These are phyloP conservation scores for Anser brachyrhynchus DNA, from an alignment of 2,113 vertebrate species.

Conservation along the genomic window DNA sequence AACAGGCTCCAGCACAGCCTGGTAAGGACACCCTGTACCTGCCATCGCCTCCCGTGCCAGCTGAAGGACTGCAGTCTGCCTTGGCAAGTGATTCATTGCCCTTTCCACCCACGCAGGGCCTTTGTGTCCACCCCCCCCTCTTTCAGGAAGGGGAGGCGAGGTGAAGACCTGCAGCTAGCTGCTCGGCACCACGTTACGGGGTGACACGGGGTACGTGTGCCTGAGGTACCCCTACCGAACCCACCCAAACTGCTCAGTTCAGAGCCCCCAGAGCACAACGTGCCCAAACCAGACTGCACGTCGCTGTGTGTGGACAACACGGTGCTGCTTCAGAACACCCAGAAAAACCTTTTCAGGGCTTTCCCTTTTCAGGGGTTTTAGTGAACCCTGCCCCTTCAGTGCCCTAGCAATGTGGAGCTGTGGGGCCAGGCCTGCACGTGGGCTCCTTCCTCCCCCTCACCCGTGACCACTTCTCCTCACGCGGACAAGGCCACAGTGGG, in stretches of 20 bases:
- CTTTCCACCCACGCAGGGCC: neutral
- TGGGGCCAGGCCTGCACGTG: no score
- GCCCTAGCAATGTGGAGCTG: rapidly evolving
- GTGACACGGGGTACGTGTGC: rapidly evolving
- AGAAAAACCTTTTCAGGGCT: neutral
- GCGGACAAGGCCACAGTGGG: rapidly evolving
- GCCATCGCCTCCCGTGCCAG: neutral
- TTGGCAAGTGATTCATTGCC: neutral
- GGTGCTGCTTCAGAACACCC: rapidly evolving
- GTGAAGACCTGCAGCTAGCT: neutral
- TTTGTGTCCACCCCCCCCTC: neutral
- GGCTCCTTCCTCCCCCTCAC: rapidly evolving
- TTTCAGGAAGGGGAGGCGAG: neutral
- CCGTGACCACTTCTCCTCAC: neutral
- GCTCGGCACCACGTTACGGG: rapidly evolving
- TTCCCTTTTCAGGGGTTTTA: neutral
- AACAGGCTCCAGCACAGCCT: neutral
- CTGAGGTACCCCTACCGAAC: neutral
- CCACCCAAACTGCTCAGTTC: neutral
- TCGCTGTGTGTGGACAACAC: rapidly evolving
- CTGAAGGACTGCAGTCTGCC: neutral
- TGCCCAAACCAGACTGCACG: neutral
- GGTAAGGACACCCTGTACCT: neutral
- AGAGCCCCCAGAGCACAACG: neutral
- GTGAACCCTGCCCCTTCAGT: neutral